These are phyloP conservation scores for Noctilio leporinus DNA, from an alignment of 2,113 vertebrate genomes.

Conservation along the genomic window DNA sequence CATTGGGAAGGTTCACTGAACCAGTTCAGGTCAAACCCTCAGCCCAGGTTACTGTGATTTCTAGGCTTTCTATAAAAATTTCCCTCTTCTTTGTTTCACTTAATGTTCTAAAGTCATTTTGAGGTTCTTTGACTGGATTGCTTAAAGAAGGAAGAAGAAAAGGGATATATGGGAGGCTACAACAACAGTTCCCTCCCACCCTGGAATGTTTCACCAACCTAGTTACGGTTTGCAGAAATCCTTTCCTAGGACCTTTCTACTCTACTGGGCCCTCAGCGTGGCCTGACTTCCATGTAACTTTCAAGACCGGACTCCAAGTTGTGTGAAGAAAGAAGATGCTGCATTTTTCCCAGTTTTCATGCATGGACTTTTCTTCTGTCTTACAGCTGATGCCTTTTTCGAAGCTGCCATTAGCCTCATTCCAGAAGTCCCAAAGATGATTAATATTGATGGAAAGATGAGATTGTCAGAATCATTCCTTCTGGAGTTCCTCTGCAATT, in stretches of 20 bases:
- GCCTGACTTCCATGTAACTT: neutral
- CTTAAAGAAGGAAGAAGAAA: neutral
- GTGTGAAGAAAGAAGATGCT: neutral
- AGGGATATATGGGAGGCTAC: neutral
- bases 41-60: neutral
- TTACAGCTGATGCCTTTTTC: conserved; percentile 94
- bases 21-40: neutral
- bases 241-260: too few species aligned
- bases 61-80: neutral
- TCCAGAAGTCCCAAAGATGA: conserved; percentile 91
- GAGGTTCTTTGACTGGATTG: neutral
- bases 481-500: conserved; percentile 94
- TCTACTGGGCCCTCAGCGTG: fast-evolving
- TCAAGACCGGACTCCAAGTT: neutral
- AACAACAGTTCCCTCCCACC: neutral
- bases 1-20: neutral
- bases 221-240: neutral
- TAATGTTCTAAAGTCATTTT: neutral
- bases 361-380: conserved; percentile 5
- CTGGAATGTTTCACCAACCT: neutral
- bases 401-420: conserved; percentile 92
- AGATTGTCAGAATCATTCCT: conserved; percentile 91
- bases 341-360: neutral
- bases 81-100: neutral
- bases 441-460: conserved; percentile 93